Base-by-base conservation (phyloP, 2,113 vertebrate species). In the Hyaena hyaena region DNA sequence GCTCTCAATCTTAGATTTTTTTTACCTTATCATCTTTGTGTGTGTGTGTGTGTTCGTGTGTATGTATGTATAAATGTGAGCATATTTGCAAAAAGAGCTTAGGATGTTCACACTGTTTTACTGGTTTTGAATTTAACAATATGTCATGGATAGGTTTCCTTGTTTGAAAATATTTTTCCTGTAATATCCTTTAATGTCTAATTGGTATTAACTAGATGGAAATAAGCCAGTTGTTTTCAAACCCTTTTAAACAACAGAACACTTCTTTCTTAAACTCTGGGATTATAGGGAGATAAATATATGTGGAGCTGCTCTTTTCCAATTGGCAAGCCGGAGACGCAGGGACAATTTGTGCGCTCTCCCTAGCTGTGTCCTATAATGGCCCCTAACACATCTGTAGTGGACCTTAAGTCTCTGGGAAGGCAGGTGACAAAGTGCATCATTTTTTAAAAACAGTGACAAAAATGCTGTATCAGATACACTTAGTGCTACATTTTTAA, bases 151-250 rank as follows among this genome's bases (percentile, higher is more conserved):
- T 45, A 90, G 1, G 2, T 93, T 93, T 95, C n/a, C 24, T 17
- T 23, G 61, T 84, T 84, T 90, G 76, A 61, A 68, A 85, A 31
- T 35, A 86, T 63, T 96, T 85, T 96, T 50, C 61, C 83, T 81
- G 3, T 66, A 84, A 74, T 10, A 65, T 45, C 19, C 3, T 92
- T 80, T 87, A 80, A 65, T 87, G 21, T 76, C 43, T 76, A 71
- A 35, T 39, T 71, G n/a, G 17, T 58, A 26, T 76, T 95, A 61
- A 87, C 35, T 39, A 88, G 24, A 63, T 82, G 11, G 96, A 93
- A 93, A 92, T 10, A 95, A 9, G 16, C 3, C 21, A 24, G n/a
- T 77, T 55, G 17, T 91, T 88, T 79, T 85, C 21, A 85, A 86
- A 86, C 35, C 50, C 23, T 39, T 85, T 81, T 63, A 61, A 84